These are phyloP conservation scores for Brachionus rotundiformis DNA, from an alignment of 1,140 invertebrate genomes.

Conservation along the genomic window DNA sequence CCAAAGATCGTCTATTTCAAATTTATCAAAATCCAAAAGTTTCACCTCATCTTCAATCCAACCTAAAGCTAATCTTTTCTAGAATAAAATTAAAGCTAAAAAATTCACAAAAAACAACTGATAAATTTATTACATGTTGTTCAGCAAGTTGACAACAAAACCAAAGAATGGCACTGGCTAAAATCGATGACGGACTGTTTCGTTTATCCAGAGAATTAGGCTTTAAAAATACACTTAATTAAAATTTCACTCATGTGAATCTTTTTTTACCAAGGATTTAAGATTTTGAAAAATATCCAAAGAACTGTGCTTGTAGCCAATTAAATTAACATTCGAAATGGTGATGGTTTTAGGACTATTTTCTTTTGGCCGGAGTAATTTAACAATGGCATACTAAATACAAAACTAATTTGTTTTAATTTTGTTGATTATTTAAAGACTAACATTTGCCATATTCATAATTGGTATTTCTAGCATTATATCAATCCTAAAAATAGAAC, in stretches of 20 bases:
- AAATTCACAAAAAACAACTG: background rate
- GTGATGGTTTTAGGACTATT: background rate
- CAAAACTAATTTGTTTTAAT: background rate
- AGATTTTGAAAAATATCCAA: background rate
- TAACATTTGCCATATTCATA: background rate
- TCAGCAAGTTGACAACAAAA: conserved; percentile 29
- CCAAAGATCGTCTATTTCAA: conserved; percentile 36
- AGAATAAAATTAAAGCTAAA: background rate
- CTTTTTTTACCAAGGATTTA: background rate
- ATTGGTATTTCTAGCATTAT: conserved; percentile 24
- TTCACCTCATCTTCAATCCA: background rate
- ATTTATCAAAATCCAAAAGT: conserved; percentile 11
- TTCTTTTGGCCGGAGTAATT: conserved; percentile 15
- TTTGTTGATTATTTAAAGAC: background rate
- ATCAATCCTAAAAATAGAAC: conserved; percentile 13
- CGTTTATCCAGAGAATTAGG: background rate
- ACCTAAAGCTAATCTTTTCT: background rate
- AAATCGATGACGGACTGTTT: background rate
- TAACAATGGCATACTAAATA: conserved; percentile 22
- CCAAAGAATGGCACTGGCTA: background rate
- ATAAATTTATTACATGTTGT: background rate
- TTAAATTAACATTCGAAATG: background rate
- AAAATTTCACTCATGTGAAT: background rate
- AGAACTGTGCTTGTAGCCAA: background rate
- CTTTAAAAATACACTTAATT: background rate